Conservation (phyloP, 2,888 invertebrate genomes). For the Sminthurinus aureus region DNA sequence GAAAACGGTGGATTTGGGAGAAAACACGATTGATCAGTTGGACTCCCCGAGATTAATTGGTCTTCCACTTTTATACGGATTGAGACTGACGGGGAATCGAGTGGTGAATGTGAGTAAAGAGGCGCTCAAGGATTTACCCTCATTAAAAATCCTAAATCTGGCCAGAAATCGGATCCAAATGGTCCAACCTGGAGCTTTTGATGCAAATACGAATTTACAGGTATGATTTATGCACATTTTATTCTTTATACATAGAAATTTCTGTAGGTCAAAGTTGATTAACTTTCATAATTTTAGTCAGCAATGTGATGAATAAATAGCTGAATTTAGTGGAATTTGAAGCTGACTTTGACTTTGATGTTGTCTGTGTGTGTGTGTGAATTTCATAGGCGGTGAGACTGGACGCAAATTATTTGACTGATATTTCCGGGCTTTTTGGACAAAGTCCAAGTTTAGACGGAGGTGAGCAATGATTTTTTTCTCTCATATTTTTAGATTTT, state of each 20-base stretch:
- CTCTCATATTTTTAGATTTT: too few species aligned
- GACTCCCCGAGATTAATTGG: slow-evolving; percentile 73
- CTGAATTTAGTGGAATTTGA: too few species aligned
- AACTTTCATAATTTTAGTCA: too few species aligned
- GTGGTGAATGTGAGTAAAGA: slow-evolving; percentile 81
- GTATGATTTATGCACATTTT: too few species aligned
- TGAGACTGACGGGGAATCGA: slow-evolving; percentile 88
- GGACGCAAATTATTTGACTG: slow-evolving; percentile 83
- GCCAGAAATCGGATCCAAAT: slow-evolving; percentile 82
- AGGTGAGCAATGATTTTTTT: too few species aligned
- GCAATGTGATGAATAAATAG: too few species aligned
- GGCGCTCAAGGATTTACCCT: slow-evolving; percentile 79
- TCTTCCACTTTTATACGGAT: slow-evolving; percentile 80
- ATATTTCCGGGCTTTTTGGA: slow-evolving; percentile 83
- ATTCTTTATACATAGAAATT: too few species aligned
- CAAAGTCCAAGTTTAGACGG: slow-evolving; percentile 70
- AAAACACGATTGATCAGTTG: slow-evolving; percentile 83
- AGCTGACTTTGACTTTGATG: too few species aligned
- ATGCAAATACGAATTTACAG: slow-evolving; percentile 79
- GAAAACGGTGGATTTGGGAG: slow-evolving; percentile 87
- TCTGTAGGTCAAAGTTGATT: too few species aligned
- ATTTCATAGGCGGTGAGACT: slow-evolving; percentile 73
- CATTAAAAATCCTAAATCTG: slow-evolving; percentile 84
- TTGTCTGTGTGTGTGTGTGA: too few species aligned
- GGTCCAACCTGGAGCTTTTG: slow-evolving; percentile 83